Conservation (phyloP, 2,797 vertebrate species). For the Myotis myotis region DNA sequence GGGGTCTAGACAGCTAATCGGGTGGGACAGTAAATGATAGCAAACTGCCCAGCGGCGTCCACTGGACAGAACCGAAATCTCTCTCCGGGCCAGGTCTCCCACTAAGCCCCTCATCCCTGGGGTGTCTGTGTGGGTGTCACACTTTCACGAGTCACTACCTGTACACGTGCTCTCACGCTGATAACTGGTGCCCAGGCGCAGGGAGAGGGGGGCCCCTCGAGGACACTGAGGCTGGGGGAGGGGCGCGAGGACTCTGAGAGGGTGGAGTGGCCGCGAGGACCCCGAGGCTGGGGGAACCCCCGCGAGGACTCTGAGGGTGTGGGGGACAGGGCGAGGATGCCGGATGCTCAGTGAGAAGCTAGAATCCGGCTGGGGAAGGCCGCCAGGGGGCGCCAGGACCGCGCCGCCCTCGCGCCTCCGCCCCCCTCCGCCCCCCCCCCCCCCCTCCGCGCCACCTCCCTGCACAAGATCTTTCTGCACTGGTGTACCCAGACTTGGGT, state of each 20-base stretch:
- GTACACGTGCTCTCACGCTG: neutral
- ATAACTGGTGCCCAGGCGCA: neutral
- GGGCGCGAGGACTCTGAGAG: neutral
- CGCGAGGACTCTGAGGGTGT: neutral
- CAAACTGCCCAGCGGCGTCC: neutral
- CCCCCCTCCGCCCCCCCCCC: too few species aligned
- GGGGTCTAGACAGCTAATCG: neutral
- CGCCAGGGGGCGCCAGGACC: conserved; percentile 57
- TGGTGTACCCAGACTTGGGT: neutral
- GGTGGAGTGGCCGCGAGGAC: neutral
- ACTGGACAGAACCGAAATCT: neutral
- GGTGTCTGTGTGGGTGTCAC: neutral
- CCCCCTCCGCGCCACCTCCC: too few species aligned
- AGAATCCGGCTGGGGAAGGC: neutral
- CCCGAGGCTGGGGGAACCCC: neutral
- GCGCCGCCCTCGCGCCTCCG: neutral
- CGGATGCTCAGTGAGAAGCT: neutral
- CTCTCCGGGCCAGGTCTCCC: neutral
- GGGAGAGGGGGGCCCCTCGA: neutral
- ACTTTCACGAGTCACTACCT: neutral
- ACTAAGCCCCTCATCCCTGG: neutral
- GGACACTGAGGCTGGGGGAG: neutral
- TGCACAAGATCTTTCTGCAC: neutral
- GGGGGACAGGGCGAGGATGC: neutral
- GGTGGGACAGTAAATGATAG: fast-evolving